Evolutionary conservation across 2,888 invertebrate species (phyloP), one percentile per base, ranked within the genome.

Genomic region (Tortricodes alternella): DNA sequence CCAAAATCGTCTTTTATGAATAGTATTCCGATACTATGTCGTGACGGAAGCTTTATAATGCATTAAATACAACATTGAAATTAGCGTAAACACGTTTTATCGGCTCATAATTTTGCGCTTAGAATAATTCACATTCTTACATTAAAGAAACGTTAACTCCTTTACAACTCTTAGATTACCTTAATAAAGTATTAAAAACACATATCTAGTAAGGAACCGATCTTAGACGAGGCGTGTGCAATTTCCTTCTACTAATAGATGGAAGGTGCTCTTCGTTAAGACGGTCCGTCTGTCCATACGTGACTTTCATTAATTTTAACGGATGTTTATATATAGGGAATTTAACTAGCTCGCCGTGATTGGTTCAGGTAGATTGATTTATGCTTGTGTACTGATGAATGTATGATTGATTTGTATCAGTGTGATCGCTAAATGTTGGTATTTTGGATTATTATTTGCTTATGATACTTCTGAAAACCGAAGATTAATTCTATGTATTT

Each of bases 161-260:
- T n/a, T n/a, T n/a, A n/a, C n/a, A n/a, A 13, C 4, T 34, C 4
- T 4, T 34, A 34, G 5, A 7, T 13, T 34, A 34, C 7, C 18
- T 9, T 9, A 37, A 2, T 32, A 32, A 7, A 27, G n/a, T n/a
- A 37, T 18, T 19, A 27, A 9, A 18, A 13, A 39, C 32, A 39
- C 41, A 9, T 29, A 29, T 3, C 23, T 6, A 19, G 37, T 37
- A 52, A 50, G 51, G 65, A 72, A 66, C 65, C 72, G 74, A 83
- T 83, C 84, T 86, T 83, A 89, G 89, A 87, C 81, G 80, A 76
- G 81, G 68, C 74, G 80, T 71, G 70, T 60, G 85, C 89, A 89
- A 89, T 89, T 89, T 89, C 89, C 89, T 89, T 75, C 71, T 68
- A 68, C 80, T 84, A 83, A 87, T 87, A 81, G 88, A 81, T 80